A percentile compares a stretch with the other conserved stretches of the same genome.
Evolutionary conservation across 2,888 invertebrate species (phyloP).

Genomic region (Patella ulyssiponensis): DNA sequence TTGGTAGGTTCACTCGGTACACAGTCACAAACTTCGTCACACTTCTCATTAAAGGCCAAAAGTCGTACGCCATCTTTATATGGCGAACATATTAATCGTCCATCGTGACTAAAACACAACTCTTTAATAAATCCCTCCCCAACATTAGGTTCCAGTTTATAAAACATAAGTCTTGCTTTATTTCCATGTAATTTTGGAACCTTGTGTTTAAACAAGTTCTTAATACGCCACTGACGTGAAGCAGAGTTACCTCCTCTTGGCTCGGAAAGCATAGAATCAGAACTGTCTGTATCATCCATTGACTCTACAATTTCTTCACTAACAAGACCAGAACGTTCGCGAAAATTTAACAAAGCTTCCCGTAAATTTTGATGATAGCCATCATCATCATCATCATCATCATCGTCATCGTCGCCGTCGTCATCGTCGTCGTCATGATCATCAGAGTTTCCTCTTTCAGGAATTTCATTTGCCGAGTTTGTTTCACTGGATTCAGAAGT

Average conservation of each 20-base stretch:
- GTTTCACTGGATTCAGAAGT: not conserved
- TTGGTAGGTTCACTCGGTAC: constrained; percentile 75
- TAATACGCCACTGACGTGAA: not conserved
- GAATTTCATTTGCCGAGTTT: not conserved
- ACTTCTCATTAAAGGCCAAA: constrained; percentile 83
- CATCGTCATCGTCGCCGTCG: constrained; percentile 23
- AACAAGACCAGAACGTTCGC: not conserved
- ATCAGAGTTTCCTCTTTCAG: constrained; percentile 20
- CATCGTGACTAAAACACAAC: constrained; percentile 90
- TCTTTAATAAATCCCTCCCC: constrained; percentile 95
- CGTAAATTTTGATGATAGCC: constrained; percentile 4
- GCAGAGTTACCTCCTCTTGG: not conserved
- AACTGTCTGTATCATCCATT: constrained; percentile 10
- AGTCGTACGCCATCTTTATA: constrained; percentile 89
- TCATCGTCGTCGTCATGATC: constrained; percentile 17
- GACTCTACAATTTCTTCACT: not conserved
- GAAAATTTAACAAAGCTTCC: constrained; percentile 1
- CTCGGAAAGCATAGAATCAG: not conserved
- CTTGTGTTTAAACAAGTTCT: constrained; percentile 34
- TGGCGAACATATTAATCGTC: constrained; percentile 90
- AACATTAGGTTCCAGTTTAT: constrained; percentile 87
- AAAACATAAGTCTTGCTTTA: constrained; percentile 85
- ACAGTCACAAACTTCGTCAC: constrained; percentile 84
- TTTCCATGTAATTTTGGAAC: constrained; percentile 75
- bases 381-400: constrained; percentile 22